Evolutionary conservation across 1,140 invertebrate genomes (phyloP).

Genomic region (Vollenhovia emeryi): DNA sequence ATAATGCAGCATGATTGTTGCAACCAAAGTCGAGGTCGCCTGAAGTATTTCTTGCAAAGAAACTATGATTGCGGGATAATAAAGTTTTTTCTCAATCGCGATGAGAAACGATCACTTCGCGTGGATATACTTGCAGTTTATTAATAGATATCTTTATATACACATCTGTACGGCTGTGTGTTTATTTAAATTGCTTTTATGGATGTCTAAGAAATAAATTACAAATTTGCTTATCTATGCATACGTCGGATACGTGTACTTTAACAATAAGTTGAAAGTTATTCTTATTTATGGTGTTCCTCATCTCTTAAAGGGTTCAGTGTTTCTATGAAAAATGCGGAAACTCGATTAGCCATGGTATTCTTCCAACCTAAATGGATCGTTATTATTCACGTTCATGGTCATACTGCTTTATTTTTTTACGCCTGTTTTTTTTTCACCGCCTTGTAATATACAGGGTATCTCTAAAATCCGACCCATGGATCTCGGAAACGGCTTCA

Average conservation of each 20-base stretch:
- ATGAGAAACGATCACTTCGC: constrained; percentile 61
- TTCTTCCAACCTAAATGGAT: constrained; percentile 1
- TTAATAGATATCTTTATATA: constrained; percentile 14
- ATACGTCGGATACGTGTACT: neutral
- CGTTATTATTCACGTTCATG: neutral
- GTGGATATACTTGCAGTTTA: constrained; percentile 56
- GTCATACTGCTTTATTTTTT: neutral
- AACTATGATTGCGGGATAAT: constrained; percentile 48
- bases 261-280: neutral
- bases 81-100: constrained; percentile 27
- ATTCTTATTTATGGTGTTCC: neutral
- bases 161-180: neutral
- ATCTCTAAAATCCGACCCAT: too few species aligned
- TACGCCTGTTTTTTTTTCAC: neutral
- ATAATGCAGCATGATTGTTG: constrained; percentile 45
- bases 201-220: neutral
- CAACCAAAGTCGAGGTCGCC: constrained; percentile 70
- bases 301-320: neutral
- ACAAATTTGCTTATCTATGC: neutral
- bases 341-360: neutral
- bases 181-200: constrained; percentile 42
- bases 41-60: constrained; percentile 63
- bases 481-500: too few species aligned
- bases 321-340: neutral
- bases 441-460: constrained; percentile 23